phyloP scores from a whole-genome alignment of 2,797 vertebrate species.

The Rhinichthys osculus region DNA sequence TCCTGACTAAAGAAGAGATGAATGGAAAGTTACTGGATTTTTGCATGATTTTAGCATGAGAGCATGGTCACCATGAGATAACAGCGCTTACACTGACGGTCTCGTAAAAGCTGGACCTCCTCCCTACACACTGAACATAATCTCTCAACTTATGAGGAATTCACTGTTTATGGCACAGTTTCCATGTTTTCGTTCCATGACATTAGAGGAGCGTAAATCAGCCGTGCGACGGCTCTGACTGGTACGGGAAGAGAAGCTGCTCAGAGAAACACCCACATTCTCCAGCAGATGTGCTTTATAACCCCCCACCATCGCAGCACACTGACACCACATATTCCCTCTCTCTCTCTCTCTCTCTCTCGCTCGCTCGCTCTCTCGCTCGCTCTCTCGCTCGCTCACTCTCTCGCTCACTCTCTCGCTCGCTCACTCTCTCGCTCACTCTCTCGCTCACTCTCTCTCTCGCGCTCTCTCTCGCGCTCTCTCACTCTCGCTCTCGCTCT shows the following conservation, averaged over 20 bases:
- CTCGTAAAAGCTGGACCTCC: constrained; percentile 70
- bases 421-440: too few species aligned
- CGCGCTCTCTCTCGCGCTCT: too few species aligned
- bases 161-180: constrained; percentile 88
- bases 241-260: constrained; percentile 88
- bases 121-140: constrained; percentile 88
- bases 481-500: too few species aligned
- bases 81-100: not conserved
- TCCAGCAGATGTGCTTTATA: constrained; percentile 84
- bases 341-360: too few species aligned
- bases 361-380: too few species aligned
- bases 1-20: constrained; percentile 16
- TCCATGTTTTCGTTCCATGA: constrained; percentile 89
- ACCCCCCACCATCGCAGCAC: constrained; percentile 73
- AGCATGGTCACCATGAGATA: not conserved
- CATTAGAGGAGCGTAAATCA: constrained; percentile 90
- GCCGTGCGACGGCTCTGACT: constrained; percentile 88
- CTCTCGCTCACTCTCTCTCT: too few species aligned
- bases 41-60: not conserved
- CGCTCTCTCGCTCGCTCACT: too few species aligned
- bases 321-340: not conserved
- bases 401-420: accelerated
- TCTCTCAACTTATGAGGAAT: constrained; percentile 87
- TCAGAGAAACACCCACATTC: constrained; percentile 85
- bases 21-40: constrained; percentile 4